phyloP scores from a whole-genome alignment of 2,888 invertebrate species.

The Sisyra nigra region DNA sequence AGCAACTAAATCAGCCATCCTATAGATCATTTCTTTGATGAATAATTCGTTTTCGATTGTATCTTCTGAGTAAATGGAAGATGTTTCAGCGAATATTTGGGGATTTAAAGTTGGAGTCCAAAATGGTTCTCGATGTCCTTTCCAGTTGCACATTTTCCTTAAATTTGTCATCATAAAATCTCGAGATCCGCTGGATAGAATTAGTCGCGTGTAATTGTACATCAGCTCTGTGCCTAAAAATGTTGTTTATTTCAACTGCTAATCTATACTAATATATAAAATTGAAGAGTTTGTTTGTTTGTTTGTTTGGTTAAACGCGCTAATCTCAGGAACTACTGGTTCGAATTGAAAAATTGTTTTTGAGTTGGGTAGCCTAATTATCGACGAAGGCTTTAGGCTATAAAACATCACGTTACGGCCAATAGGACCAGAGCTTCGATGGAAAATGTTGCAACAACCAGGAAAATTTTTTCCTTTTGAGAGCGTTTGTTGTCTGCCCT shows the following conservation, averaged over 20 bases:
- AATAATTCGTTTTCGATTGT: background rate
- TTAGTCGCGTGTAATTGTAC: conserved; percentile 16
- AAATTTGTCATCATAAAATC: conserved; percentile 13
- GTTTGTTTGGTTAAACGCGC: no score
- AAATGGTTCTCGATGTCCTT: conserved; percentile 17
- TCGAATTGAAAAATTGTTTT: no score
- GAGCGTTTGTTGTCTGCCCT: no score
- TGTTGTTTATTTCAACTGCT: background rate
- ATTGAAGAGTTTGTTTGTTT: no score
- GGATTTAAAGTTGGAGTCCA: conserved; percentile 12
- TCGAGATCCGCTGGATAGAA: conserved; percentile 14
- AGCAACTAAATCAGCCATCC: background rate
- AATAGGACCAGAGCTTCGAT: no score
- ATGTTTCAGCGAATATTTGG: background rate
- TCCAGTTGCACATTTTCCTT: conserved; percentile 19
- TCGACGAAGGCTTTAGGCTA: no score
- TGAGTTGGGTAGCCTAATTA: no score
- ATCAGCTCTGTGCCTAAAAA: conserved; percentile 19
- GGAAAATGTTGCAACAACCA: no score
- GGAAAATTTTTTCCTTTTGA: no score
- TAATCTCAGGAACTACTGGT: no score
- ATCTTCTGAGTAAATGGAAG: background rate
- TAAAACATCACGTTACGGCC: no score
- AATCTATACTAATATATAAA: no score
- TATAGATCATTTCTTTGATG: background rate